Conservation (phyloP, 2,797 vertebrate species). For the Rhadinocentrus ornatus region DNA sequence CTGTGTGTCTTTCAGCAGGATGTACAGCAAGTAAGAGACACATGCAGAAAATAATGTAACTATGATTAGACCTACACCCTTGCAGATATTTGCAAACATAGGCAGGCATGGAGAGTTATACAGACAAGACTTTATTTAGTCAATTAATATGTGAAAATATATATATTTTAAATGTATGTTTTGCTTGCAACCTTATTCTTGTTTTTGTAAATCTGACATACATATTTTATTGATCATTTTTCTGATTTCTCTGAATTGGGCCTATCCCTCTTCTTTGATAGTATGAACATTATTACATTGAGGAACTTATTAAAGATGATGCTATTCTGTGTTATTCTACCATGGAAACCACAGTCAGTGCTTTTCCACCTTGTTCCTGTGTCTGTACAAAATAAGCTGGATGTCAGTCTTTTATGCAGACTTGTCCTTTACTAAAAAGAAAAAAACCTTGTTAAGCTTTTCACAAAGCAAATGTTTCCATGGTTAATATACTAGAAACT, state of each 20-base stretch:
- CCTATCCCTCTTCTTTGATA: too few relatives aligned
- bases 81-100: neutral
- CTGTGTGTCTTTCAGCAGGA: slow-evolving; percentile 98
- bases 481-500: neutral
- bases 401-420: neutral
- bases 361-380: neutral
- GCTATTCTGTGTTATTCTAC: neutral
- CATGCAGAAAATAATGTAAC: neutral
- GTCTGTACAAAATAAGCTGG: neutral
- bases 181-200: too few relatives aligned
- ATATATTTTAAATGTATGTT: too few relatives aligned
- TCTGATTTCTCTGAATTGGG: too few relatives aligned
- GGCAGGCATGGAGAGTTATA: neutral
- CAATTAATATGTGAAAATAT: too few relatives aligned
- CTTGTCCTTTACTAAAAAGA: neutral
- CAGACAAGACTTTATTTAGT: neutral
- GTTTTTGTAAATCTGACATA: too few relatives aligned
- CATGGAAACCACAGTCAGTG: neutral
- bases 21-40: slow-evolving; percentile 90
- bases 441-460: too few relatives aligned
- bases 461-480: too few relatives aligned
- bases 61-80: neutral
- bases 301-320: neutral
- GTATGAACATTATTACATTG: too few relatives aligned
- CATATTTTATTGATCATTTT: too few relatives aligned